Percentiles rank a stretch among this genome's conserved stretches.
These are phyloP conservation scores for Aquatica leii DNA, from an alignment of 2,888 invertebrate genomes.

Conservation along the genomic window DNA sequence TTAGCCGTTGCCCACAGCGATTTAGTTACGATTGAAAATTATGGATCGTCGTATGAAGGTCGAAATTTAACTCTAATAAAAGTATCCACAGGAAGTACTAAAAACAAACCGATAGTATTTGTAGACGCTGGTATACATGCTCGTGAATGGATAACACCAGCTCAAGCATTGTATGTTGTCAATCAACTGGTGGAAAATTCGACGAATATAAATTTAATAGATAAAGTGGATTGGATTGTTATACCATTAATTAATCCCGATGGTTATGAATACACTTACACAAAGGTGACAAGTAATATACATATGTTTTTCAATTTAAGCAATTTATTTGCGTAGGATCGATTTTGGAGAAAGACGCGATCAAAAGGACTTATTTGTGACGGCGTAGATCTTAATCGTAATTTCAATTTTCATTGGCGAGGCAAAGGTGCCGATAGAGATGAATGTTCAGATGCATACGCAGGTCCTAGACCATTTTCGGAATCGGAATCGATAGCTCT, in stretches of 20 bases:
- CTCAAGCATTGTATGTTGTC: conserved; percentile 71
- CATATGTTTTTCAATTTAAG: not conserved
- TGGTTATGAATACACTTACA: conserved; percentile 70
- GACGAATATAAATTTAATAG: conserved; percentile 64
- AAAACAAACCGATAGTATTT: conserved; percentile 66
- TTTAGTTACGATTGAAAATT: conserved; percentile 63
- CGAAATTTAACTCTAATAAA: conserved; percentile 69
- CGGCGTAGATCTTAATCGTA: conserved; percentile 80
- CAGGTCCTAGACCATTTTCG: conserved; percentile 59
- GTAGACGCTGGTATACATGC: conserved; percentile 71
- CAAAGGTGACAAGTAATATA: conserved; percentile 59
- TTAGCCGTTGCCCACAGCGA: conserved; percentile 30
- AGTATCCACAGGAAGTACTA: conserved; percentile 65
- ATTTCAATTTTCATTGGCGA: conserved; percentile 76
- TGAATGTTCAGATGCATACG: conserved; percentile 59
- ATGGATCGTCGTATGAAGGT: conserved; percentile 69
- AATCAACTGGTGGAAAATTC: conserved; percentile 69
- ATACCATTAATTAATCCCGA: conserved; percentile 79
- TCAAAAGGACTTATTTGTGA: conserved; percentile 64
- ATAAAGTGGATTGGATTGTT: conserved; percentile 71
- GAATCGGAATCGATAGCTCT: conserved; percentile 67
- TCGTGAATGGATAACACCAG: conserved; percentile 77
- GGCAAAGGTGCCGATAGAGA: conserved; percentile 49
- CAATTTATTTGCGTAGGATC: conserved; percentile 19
- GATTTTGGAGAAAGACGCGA: conserved; percentile 73